Conservation (phyloP, 1,140 invertebrate genomes). For the Drosophila parvula region DNA sequence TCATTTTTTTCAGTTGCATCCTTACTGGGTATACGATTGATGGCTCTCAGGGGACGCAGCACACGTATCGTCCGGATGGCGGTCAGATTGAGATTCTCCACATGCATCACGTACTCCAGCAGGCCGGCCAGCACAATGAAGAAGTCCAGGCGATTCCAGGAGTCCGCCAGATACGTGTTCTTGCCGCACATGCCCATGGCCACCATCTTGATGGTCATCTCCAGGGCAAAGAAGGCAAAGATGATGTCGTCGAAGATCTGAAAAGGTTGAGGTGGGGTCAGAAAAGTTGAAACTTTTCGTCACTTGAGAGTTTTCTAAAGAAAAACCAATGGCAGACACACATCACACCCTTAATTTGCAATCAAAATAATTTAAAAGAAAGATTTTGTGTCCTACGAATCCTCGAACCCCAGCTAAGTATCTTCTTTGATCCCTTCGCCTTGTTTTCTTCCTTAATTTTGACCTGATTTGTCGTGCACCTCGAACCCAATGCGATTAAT, state of each 20-base stretch:
- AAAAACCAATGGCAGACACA: neutral
- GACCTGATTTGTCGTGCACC: slow-evolving; percentile 10
- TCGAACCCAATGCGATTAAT: slow-evolving; percentile 29
- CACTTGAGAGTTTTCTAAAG: neutral
- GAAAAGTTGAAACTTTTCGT: neutral
- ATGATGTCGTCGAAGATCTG: slow-evolving; percentile 99
- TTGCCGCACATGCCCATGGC: slow-evolving; percentile 99
- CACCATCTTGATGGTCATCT: slow-evolving; percentile 99
- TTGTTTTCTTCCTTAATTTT: neutral
- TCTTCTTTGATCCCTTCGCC: neutral
- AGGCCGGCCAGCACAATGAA: slow-evolving; percentile 98
- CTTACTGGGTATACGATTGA: slow-evolving; percentile 99
- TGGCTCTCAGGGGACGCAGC: slow-evolving; percentile 96
- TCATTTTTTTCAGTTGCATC: neutral
- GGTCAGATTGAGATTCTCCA: slow-evolving; percentile 99
- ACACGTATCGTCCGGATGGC: slow-evolving; percentile 99
- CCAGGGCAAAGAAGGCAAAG: slow-evolving; percentile 98
- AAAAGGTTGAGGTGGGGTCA: too few relatives aligned
- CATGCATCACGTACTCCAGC: slow-evolving; percentile 96
- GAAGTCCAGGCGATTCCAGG: slow-evolving; percentile 99
- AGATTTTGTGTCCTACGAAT: too few relatives aligned
- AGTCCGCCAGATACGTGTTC: slow-evolving; percentile 97
- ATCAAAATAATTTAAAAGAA: neutral
- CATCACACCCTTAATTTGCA: neutral
- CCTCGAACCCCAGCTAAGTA: neutral